Conservation (phyloP, 2,888 invertebrate genomes). For the Creontiades dilutus region DNA sequence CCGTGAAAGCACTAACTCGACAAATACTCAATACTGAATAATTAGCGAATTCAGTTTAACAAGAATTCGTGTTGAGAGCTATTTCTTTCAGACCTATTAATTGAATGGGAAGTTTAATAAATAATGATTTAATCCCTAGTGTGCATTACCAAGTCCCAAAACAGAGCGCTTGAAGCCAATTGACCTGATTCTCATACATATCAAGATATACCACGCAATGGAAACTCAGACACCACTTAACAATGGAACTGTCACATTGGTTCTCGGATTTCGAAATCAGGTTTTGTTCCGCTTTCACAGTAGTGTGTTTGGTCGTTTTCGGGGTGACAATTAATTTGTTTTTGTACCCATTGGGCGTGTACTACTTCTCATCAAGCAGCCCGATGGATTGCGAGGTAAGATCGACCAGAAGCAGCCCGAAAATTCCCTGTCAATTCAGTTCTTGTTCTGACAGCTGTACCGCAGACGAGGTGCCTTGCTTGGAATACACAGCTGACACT, state of each 20-base stretch:
- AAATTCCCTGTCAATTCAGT: constrained; percentile 37
- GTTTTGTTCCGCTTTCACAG: constrained; percentile 52
- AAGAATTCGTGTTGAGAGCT: background rate
- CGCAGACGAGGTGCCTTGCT: constrained; percentile 24
- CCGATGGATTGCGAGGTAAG: constrained; percentile 32
- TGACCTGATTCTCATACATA: constrained; percentile 7
- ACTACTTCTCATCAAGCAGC: constrained; percentile 13
- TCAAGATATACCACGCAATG: background rate
- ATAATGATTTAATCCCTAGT: background rate
- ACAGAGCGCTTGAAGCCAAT: constrained; percentile 2
- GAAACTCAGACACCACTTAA: background rate
- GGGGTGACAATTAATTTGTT: constrained; percentile 54
- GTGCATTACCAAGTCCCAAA: background rate
- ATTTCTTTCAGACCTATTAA: background rate
- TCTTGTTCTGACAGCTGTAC: constrained; percentile 64
- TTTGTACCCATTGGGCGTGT: constrained; percentile 44
- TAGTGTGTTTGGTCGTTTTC: constrained; percentile 40
- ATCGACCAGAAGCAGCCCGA: background rate
- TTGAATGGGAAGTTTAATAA: background rate
- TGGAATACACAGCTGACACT: constrained; percentile 26
- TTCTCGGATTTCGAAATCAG: constrained; percentile 56
- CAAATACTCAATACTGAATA: too few species aligned
- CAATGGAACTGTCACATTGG: constrained; percentile 21
- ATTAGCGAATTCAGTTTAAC: background rate
- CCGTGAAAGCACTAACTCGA: too few species aligned